Percentiles rank a stretch among this genome's conserved stretches.
phyloP scores from a whole-genome alignment of 2,888 invertebrate genomes.

The Morinoia aosen region DNA sequence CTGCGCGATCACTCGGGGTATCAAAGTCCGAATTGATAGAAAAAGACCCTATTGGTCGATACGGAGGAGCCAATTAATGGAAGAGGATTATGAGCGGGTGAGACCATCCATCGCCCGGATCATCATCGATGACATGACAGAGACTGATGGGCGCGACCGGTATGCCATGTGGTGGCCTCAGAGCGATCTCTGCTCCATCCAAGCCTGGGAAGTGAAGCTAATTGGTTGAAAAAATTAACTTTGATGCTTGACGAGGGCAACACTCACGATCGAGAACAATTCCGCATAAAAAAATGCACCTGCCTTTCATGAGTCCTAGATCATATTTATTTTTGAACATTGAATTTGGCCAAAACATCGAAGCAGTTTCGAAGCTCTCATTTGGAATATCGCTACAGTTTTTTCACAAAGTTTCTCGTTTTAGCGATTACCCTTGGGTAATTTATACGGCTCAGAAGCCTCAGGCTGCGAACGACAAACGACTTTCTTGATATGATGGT shows the following conservation, averaged over 20 bases:
- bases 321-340: background rate
- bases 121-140: constrained; percentile 9
- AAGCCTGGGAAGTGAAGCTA: background rate
- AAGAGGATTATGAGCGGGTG: background rate
- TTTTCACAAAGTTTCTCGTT: background rate
- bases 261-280: background rate
- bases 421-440: background rate
- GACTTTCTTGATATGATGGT: background rate
- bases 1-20: background rate
- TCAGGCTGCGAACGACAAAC: background rate
- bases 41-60: background rate
- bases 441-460: background rate
- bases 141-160: background rate
- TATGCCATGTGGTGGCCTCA: background rate
- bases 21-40: background rate
- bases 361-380: background rate
- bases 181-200: background rate
- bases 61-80: background rate
- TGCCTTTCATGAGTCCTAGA: background rate
- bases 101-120: constrained; percentile 9
- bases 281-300: background rate
- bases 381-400: background rate
- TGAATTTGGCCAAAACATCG: background rate
- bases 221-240: background rate
- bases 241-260: background rate